These are phyloP conservation scores for Megaustenia siamemsis DNA, from an alignment of 2,888 invertebrate genomes.

Conservation along the genomic window DNA sequence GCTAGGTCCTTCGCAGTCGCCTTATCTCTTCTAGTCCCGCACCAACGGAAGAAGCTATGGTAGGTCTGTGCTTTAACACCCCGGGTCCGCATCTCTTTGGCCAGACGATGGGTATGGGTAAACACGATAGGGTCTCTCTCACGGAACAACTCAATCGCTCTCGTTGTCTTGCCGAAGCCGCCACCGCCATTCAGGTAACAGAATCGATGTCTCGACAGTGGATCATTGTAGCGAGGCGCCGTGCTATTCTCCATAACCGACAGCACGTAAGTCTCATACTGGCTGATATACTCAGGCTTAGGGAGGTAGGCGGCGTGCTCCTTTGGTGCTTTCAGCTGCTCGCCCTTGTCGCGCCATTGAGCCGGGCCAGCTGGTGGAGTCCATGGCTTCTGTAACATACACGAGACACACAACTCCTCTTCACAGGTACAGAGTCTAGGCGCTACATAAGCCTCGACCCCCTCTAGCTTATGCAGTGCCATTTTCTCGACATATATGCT, in stretches of 20 bases:
- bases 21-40: background rate
- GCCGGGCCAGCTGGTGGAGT: background rate
- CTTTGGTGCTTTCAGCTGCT: conserved; percentile 8
- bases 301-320: conserved; percentile 16
- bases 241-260: conserved; percentile 20
- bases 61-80: conserved; percentile 24
- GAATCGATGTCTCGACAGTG: conserved; percentile 14
- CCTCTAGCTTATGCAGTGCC: conserved; percentile 11
- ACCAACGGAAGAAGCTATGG: conserved; percentile 27
- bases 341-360: conserved; percentile 31
- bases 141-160: conserved; percentile 22
- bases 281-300: conserved; percentile 3
- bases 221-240: conserved; percentile 18
- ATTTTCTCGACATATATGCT: conserved; percentile 4
- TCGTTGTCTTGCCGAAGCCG: conserved; percentile 12
- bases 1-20: background rate
- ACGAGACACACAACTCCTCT: too few species aligned
- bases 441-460: background rate
- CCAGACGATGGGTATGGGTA: conserved; percentile 13
- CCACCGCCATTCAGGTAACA: conserved; percentile 28
- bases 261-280: background rate
- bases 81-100: conserved; percentile 23
- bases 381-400: background rate
- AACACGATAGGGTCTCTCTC: background rate
- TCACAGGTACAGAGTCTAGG: too few species aligned